Percentiles rank a stretch among this genome's conserved stretches.
These are phyloP conservation scores for Galerucella nymphaeae DNA, from an alignment of 2,888 invertebrate species.

Conservation along the genomic window DNA sequence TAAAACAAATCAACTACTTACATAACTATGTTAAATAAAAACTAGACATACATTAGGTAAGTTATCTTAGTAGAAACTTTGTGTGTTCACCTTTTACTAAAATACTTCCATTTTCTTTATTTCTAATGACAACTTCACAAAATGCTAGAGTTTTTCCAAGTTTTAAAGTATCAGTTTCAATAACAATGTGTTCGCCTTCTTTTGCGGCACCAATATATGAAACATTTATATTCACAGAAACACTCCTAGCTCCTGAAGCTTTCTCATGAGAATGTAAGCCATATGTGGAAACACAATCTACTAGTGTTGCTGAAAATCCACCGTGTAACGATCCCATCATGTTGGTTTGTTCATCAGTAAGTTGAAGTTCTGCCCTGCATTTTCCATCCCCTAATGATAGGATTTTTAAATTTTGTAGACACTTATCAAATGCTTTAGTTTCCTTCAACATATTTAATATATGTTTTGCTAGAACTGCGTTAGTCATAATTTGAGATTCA, in stretches of 20 bases:
- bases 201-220: slow-evolving; percentile 80
- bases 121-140: slow-evolving; percentile 80
- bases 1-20: background rate
- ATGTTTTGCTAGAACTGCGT: slow-evolving; percentile 13
- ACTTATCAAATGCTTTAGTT: slow-evolving; percentile 27
- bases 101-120: slow-evolving; percentile 78
- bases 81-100: slow-evolving; percentile 77
- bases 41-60: background rate
- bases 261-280: slow-evolving; percentile 75
- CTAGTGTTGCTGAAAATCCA: slow-evolving; percentile 84
- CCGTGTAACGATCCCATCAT: slow-evolving; percentile 82
- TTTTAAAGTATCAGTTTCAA: slow-evolving; percentile 82
- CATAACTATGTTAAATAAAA: background rate
- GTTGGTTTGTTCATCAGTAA: slow-evolving; percentile 81
- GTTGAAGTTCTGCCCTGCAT: slow-evolving; percentile 80
- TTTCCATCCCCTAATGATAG: slow-evolving; percentile 71
- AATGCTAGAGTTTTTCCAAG: slow-evolving; percentile 85
- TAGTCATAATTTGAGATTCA: slow-evolving; percentile 3
- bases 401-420: slow-evolving; percentile 31
- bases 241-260: slow-evolving; percentile 70
- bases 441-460: slow-evolving; percentile 7
- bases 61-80: slow-evolving; percentile 15
- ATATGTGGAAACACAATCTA: slow-evolving; percentile 82
- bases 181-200: slow-evolving; percentile 81
- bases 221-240: slow-evolving; percentile 85